Percentiles rank a stretch among this genome's conserved stretches.
phyloP scores from a whole-genome alignment of 2,888 invertebrate species.

The Apamea epomidion region DNA sequence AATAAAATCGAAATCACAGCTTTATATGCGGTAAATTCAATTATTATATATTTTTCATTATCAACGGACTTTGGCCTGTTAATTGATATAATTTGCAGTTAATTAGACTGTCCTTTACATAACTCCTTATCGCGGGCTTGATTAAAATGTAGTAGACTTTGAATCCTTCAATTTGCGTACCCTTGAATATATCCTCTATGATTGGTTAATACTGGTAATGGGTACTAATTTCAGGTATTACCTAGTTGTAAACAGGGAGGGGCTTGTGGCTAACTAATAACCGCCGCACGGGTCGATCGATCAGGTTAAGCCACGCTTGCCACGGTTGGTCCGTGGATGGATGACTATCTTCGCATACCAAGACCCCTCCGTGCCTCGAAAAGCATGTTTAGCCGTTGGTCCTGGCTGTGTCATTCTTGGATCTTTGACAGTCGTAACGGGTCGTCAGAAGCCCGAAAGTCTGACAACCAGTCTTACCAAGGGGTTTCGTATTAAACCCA shows the following conservation, averaged over 20 bases:
- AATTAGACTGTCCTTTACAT: constrained; percentile 40
- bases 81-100: constrained; percentile 36
- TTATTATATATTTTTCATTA: background rate
- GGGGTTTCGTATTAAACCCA: too few species aligned
- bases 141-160: constrained; percentile 47
- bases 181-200: constrained; percentile 32
- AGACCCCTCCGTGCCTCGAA: too few species aligned
- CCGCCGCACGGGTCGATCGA: too few species aligned
- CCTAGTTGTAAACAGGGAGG: background rate
- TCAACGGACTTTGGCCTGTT: background rate
- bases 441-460: too few species aligned
- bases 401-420: too few species aligned
- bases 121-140: constrained; percentile 42
- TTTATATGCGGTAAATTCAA: background rate
- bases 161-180: constrained; percentile 8
- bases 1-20: background rate
- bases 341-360: too few species aligned
- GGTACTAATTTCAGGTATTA: constrained; percentile 10
- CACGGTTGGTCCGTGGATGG: too few species aligned
- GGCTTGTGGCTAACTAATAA: too few species aligned
- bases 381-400: too few species aligned
- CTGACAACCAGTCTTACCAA: too few species aligned
- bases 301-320: too few species aligned
- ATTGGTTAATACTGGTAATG: background rate
- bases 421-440: too few species aligned